A percentile compares a stretch with the other conserved stretches of the same genome.
Evolutionary conservation across 2,888 invertebrate genomes (phyloP).

Genomic region (Apamea crenata): DNA sequence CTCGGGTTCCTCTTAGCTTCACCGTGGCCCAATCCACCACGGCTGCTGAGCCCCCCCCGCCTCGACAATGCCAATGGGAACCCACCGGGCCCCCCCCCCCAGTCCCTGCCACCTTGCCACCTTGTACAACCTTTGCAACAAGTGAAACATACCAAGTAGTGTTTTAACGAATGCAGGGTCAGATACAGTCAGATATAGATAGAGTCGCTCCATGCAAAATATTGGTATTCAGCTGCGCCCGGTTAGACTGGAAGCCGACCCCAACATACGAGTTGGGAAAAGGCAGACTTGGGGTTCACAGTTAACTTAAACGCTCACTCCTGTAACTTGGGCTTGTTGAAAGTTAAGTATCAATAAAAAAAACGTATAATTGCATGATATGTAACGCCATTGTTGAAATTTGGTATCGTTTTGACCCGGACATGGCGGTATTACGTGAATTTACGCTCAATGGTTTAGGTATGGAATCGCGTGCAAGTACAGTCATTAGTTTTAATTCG

Average conservation of each 20-base stretch:
- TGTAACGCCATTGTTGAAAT: constrained; percentile 30
- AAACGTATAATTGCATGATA: constrained; percentile 48
- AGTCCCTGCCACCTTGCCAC: too few species aligned
- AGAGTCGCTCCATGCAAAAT: background rate
- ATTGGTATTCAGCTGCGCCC: background rate
- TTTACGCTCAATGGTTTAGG: constrained; percentile 17
- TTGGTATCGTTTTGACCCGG: constrained; percentile 40
- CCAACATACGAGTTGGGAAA: background rate
- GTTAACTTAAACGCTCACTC: constrained; percentile 33
- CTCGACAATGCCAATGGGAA: too few species aligned
- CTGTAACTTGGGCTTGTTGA: constrained; percentile 9
- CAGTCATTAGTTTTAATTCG: constrained; percentile 30
- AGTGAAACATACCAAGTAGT: background rate
- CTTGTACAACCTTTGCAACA: too few species aligned
- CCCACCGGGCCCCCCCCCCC: too few species aligned
- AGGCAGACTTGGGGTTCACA: background rate
- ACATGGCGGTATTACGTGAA: constrained; percentile 18
- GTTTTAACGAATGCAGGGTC: background rate
- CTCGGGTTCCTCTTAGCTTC: too few species aligned
- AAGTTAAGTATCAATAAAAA: constrained; percentile 43
- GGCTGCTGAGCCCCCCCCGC: too few species aligned
- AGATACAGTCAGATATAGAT: background rate
- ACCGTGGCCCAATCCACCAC: too few species aligned
- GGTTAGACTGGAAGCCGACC: background rate
- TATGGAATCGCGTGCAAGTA: constrained; percentile 43